phyloP scores from a whole-genome alignment of 2,113 vertebrate genomes.

The Stegostoma tigrinum region DNA sequence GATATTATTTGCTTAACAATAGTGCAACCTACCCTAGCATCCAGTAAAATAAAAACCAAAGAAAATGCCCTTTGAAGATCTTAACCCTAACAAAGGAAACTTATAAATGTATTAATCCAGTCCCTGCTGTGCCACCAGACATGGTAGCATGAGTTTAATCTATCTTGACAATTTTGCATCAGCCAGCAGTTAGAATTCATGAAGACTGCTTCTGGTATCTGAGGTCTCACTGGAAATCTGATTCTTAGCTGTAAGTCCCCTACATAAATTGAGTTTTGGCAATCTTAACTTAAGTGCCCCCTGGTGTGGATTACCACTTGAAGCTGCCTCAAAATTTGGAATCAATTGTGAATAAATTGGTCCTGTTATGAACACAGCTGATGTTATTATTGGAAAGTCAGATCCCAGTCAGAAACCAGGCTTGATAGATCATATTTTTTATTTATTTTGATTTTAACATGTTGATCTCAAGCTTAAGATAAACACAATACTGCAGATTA shows the following conservation, averaged over 20 bases:
- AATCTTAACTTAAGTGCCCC: not conserved
- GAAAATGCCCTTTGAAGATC: not conserved
- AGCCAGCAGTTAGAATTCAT: not conserved
- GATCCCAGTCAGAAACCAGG: too few species aligned
- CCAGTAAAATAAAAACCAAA: not conserved
- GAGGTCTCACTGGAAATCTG: not conserved
- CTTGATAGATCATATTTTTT: too few species aligned
- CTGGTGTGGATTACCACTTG: not conserved
- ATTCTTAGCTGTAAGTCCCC: not conserved
- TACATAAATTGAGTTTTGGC: not conserved
- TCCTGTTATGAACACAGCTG: too few species aligned
- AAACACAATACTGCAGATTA: too few species aligned
- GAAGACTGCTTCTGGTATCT: not conserved
- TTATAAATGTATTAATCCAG: not conserved
- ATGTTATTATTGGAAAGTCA: too few species aligned
- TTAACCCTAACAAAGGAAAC: not conserved
- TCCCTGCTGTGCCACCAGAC: not conserved
- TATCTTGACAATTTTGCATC: not conserved
- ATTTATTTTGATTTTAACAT: too few species aligned
- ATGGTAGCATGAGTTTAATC: not conserved
- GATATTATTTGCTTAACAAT: not conserved
- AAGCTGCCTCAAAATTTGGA: not conserved
- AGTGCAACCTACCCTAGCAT: not conserved
- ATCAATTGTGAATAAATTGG: not conserved
- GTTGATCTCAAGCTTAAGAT: too few species aligned